Evolutionary conservation across 2,797 vertebrate genomes (phyloP), one percentile per base, ranked within the genome.

Genomic region (Melanotaenia nigrans): DNA sequence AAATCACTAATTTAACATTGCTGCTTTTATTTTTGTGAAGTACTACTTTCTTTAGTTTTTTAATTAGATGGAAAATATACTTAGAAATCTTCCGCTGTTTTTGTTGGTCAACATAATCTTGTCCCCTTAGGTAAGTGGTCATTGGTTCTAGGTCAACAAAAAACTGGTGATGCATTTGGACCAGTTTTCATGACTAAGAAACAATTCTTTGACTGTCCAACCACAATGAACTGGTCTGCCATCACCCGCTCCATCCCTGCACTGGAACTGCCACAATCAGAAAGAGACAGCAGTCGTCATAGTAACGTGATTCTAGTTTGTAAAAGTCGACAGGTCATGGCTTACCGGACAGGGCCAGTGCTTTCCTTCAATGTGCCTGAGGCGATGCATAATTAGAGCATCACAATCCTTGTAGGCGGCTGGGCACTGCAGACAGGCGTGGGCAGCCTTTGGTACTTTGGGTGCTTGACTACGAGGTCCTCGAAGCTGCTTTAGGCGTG

Each of bases 341-440:
- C 94, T 91, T 92, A 96, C 95, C 87, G 83, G 94, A 81, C 95
- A 96, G 5, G 94, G 94, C 95, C 95, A 96, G 89, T 95, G 95
- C 78, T 95, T 96, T 57, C 95, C 95, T 83, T 95, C 91, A 0
- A 94, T 87, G 87, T 95, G 95, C 78, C 93, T 89, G 55, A 96
- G 92, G 56, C 87, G 91, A 77, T 95, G 95, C 92, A 95, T 93
- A 76, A 95, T 91, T n/a, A 96, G 93, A 36, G 92, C 78, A 9
- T 95, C 94, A 8, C 95, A 96, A 89, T 95, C 94, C 76, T 80
- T 90, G 87, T 94, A 94, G 60, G 91, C 63, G 56, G 90, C 68
- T 7, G 87, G 35, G 78, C 95, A 96, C 85, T 95, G 89, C 71
- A 81, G 74, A 67, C 95, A 96, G 61, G 87, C n/a, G 11, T 96